Base-by-base conservation (phyloP, 1,140 invertebrate genomes). In the Cecropterus lyciades region DNA sequence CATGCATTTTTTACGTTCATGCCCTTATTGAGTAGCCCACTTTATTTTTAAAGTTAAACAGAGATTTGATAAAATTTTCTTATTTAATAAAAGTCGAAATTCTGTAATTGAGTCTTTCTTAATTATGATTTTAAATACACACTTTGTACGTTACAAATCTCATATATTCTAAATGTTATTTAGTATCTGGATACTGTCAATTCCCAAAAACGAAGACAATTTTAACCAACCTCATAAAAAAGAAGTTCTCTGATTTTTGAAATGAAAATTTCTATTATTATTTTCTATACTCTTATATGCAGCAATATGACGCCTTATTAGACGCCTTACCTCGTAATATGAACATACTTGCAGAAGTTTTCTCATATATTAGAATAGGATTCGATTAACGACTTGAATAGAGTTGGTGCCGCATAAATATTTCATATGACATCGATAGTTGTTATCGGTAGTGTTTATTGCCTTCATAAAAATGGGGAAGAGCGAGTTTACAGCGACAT, bases 391-490 rank as follows among this genome's bases (percentile, higher is more conserved):
- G 53, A 45, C 65, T 65, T 67, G 65, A 72, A 82, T 71, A 68
- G 67, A 76, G 73, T 70, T 75, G 74, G 73, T 66, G 75, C 52
- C 67, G 69, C 75, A 77, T 82, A 79, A 85, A 81, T 78, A 74
- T 83, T 79, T 80, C 74, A 82, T 82, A 72, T 68, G 73, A 83
- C 76, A 78, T 77, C 71, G 77, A 82, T 83, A 85, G 80, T 80
- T 70, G 75, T 75, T 77, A 75, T 77, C 71, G 77, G 67, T 73
- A 71, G 69, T 76, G 71, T 85, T 83, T 85, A 85, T 65, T 69
- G 65, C 63, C 59, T 69, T 77, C 74, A 83, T 85, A 83, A 85
- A 85, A 83, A 77, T 79, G 55, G 65, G 55, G 46, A 55, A 60
- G 55, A 59, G 55, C 65, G 43, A 62, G 65, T 57, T 72, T 66